Conservation (phyloP, 2,113 vertebrate species). For the Peromyscus polionotus region DNA sequence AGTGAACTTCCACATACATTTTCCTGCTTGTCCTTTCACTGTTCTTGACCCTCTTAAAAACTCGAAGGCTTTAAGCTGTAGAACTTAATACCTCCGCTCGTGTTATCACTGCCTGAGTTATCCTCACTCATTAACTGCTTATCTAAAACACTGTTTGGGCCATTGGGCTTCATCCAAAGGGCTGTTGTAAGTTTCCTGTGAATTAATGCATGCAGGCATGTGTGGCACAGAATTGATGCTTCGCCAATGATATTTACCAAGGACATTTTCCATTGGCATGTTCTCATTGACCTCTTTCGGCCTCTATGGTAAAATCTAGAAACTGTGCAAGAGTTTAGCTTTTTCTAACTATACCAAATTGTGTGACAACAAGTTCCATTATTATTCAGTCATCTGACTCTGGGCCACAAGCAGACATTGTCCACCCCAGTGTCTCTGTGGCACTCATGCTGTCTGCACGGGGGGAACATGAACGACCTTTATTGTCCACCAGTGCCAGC, state of each 20-base stretch:
- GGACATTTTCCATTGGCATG: neutral
- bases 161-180: neutral
- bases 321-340: neutral
- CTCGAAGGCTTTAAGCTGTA: neutral
- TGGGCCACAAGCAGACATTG: neutral
- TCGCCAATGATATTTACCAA: neutral
- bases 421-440: neutral
- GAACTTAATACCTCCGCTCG: neutral
- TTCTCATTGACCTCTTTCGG: neutral
- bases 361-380: neutral
- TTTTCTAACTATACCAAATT: neutral
- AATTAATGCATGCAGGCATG: neutral
- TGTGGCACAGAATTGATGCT: neutral
- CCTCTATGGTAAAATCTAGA: slow-evolving; percentile 19
- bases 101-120: neutral
- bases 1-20: neutral
- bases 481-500: neutral
- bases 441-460: neutral
- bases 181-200: neutral
- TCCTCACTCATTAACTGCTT: neutral
- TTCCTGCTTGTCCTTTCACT: neutral
- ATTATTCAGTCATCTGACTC: neutral
- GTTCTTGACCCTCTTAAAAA: neutral
- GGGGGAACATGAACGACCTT: neutral
- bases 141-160: neutral